Conservation (phyloP, 2,113 vertebrate genomes). For the Morone saxatilis region DNA sequence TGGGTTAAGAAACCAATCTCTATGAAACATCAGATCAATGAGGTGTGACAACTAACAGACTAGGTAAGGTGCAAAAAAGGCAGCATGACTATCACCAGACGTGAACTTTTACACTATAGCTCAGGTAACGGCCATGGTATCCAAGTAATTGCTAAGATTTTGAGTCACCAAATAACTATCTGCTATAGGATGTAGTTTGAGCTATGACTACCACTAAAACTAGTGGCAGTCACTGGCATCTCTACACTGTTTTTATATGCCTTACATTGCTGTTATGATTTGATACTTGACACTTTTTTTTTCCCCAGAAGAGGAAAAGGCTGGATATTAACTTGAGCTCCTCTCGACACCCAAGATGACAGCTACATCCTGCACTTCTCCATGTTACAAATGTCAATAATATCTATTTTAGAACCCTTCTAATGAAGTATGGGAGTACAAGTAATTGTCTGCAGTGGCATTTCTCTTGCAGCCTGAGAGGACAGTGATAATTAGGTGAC, state of each 20-base stretch:
- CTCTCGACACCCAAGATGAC: background rate
- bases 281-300: background rate
- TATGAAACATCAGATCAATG: constrained; percentile 21
- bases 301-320: background rate
- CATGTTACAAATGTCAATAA: constrained; percentile 19
- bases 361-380: background rate
- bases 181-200: background rate
- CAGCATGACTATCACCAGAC: background rate
- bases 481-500: constrained; percentile 61
- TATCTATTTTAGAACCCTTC: constrained; percentile 31
- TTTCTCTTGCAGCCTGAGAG: constrained; percentile 38
- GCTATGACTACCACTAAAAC: background rate
- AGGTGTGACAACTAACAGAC: constrained; percentile 12
- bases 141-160: constrained; percentile 2
- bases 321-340: constrained; percentile 3
- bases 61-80: constrained; percentile 32
- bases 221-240: constrained; percentile 3
- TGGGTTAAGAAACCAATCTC: constrained; percentile 5
- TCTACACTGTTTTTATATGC: constrained; percentile 6
- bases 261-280: background rate
- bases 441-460: constrained; percentile 30
- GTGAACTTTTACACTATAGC: constrained; percentile 15
- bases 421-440: constrained; percentile 24
- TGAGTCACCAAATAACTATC: background rate
- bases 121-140: background rate